Evolutionary conservation across 1,140 invertebrate genomes (phyloP), one percentile per base, ranked within the genome.

Genomic region (Papilio xuthus): DNA sequence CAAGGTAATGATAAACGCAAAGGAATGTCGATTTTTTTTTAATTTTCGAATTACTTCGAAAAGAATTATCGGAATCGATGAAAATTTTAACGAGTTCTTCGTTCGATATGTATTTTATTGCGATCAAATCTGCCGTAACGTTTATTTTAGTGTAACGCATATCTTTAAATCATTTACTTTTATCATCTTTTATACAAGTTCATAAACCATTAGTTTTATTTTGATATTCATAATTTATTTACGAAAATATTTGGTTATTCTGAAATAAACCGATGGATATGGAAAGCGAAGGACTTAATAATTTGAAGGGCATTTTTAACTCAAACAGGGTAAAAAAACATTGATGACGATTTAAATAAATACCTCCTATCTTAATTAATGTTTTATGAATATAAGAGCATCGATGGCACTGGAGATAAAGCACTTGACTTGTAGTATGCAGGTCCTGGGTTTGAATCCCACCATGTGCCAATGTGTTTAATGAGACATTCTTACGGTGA

Each of bases 81-180:
- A 67, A 67, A 67, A 28, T 28, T 67, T 67, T 32, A 28, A 67
- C 60, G 26, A 67, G 23, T 67, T 12, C 6, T 32, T 13, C 60
- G 60, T 26, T 15, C 26, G 60, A 67, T 67, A 67, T 67, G 60
- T 67, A 67, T 67, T 67, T 67, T 67, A 67, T 67, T 67, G 13
- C 60, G 23, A 32, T 67, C 60, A 28, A 67, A 67, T 67, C 23
- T 28, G 12, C 12, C 26, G 26, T 23, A 71, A 71, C 37, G 28
- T 71, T 44, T 71, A 37, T 71, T 71, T 44, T 71, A 44, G 18
- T 71, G 60, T 28, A 28, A 67, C 60, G 60, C 26, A 28, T 28
- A 67, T 18, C 20, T 67, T 67, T 67, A 67, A 67, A 67, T 67
- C 60, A 67, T 28, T 67, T 67, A 8, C 23, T 63, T 63, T 26